These are phyloP conservation scores for Eleutherodactylus coqui DNA, from an alignment of 2,797 vertebrate genomes.

Conservation along the genomic window DNA sequence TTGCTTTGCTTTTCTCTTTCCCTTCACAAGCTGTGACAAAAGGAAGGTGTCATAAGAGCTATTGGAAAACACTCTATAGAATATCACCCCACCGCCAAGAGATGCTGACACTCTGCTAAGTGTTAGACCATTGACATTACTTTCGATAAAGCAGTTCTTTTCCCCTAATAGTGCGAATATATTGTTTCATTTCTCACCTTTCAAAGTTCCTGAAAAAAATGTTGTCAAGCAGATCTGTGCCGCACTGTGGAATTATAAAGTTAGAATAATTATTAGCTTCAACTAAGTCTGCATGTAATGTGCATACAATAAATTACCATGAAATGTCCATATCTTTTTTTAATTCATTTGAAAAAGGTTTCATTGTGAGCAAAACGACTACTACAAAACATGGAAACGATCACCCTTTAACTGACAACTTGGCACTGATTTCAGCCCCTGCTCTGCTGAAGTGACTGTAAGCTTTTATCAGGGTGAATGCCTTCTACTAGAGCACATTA, in stretches of 20 bases:
- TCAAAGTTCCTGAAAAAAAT: conserved; percentile 28
- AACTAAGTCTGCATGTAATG: background rate
- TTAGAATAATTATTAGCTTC: conserved; percentile 34
- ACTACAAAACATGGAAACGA: background rate
- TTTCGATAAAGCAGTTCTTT: conserved; percentile 20
- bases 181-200: conserved; percentile 33
- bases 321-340: conserved; percentile 15
- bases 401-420: background rate
- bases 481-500: background rate
- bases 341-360: background rate
- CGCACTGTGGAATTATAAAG: conserved; percentile 7
- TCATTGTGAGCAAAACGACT: background rate
- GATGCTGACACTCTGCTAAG: background rate
- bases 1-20: background rate
- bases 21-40: background rate
- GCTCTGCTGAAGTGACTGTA: background rate
- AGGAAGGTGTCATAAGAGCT: too few relatives aligned
- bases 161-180: conserved; percentile 15
- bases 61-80: background rate
- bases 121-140: background rate
- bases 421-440: background rate
- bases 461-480: background rate
- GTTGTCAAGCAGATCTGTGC: conserved; percentile 34
- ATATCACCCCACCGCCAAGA: background rate
- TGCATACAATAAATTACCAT: conserved; percentile 29